Evolutionary conservation across 2,888 invertebrate genomes (phyloP).

Genomic region (Nephrotoma appendiculata): DNA sequence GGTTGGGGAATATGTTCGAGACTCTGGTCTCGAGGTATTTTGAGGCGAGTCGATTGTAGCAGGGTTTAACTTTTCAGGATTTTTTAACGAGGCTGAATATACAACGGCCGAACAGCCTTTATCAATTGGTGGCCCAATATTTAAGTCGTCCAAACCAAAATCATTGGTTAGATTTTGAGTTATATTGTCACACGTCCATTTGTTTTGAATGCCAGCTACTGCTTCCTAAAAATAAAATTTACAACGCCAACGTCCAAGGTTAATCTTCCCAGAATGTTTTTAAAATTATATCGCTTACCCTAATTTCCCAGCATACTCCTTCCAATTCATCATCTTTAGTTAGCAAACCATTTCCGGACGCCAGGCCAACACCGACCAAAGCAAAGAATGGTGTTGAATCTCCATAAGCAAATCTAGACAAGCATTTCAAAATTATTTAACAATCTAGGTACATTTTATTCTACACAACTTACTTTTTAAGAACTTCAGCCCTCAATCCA

Average conservation of each 20-base stretch:
- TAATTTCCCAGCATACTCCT: constrained; percentile 62
- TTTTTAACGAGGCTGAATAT: constrained; percentile 47
- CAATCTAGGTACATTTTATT: neutral
- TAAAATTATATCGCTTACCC: constrained; percentile 32
- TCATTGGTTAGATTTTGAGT: constrained; percentile 28
- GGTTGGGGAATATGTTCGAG: constrained; percentile 6
- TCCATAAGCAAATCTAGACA: constrained; percentile 41
- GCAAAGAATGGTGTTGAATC: constrained; percentile 62
- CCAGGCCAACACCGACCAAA: constrained; percentile 55
- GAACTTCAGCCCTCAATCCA: constrained; percentile 44
- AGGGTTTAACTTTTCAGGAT: constrained; percentile 6
- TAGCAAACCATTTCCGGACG: constrained; percentile 55
- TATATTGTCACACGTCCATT: constrained; percentile 26
- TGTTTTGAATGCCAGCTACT: constrained; percentile 25
- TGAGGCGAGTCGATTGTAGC: neutral
- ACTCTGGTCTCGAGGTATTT: neutral
- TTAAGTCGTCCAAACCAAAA: constrained; percentile 42
- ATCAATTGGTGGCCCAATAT: constrained; percentile 51
- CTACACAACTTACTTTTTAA: constrained; percentile 33
- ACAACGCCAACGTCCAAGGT: neutral
- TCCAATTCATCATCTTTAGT: constrained; percentile 65
- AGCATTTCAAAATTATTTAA: neutral
- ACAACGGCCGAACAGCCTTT: constrained; percentile 74
- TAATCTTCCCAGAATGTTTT: neutral
- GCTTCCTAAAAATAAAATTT: constrained; percentile 18